Evolutionary conservation across 2,113 vertebrate species (phyloP), one percentile per base, ranked within the genome.

Genomic region (Mastomys coucha): DNA sequence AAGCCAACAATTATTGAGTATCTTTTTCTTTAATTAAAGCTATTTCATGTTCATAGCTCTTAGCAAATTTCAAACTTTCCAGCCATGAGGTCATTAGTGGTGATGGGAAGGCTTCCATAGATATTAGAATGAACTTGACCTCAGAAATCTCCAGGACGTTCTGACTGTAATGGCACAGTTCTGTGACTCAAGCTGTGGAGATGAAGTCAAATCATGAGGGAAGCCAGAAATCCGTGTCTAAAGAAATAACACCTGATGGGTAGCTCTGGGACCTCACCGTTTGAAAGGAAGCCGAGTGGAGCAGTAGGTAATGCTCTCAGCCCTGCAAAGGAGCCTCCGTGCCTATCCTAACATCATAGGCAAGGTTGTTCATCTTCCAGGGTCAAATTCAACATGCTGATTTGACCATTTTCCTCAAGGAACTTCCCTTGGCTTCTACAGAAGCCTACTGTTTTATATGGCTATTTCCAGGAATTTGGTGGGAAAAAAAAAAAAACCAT

Each of bases 1-100:
- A 98, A 97, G 82, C 56, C 92, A 97, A 95, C 96, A 98, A 96
- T 97, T 96, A 96, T 95, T 97, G 96, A 96, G 97, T 96, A 97
- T 97, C 87, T 92, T 97, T 97, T 97, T 95, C 96, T 98, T 96
- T 98, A 97, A 98, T 97, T 97, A 97, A 97, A 94, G 93, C 72
- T 76, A 81, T 94, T 96, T 56, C 69, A 51, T 96, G 78, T 93
- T 94, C 91, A 97, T 93, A 96, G 63, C 89, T 96, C 94, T 96
- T 92, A 94, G 89, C 87, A 96, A 95, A 97, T 96, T 90, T 97
- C 93, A 93, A 94, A 97, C 53, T 97, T 97, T 95, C 45, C 93
- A 95, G 78, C 84, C 93, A 95, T 90, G 80, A 97, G 96, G 93
- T 98, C 97, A 97, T 67, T 93, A 60, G 87, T 77, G 87, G 88